Base-by-base conservation (phyloP, 2,113 vertebrate species). In the Oostethus manadensis region DNA sequence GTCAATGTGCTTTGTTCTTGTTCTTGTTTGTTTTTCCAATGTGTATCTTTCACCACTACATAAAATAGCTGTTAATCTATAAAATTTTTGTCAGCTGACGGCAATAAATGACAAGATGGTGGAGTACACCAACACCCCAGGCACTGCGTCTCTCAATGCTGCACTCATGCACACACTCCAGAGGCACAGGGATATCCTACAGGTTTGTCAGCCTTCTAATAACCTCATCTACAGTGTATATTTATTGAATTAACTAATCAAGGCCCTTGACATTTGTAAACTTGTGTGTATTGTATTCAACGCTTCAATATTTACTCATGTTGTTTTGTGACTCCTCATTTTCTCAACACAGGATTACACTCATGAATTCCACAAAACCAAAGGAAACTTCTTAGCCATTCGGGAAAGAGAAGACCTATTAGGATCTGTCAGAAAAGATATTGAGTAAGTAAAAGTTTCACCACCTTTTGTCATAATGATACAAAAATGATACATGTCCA, bases 291-390 rank as follows among this genome's bases (percentile, higher is more conserved):
- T 22, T 60, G 20, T 50, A 56, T 35, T 49, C 17, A 15, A 15
- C 51, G 5, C 10, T 3, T n/a, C 15, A 10, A 5, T 29, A 17
- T 20, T 38, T n/a, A 38, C 21, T 15, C 8, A 1, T 48, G 29
- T 43, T 42, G 22, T 8, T 4, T 3, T 40, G 56, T 10, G 16
- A 11, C 5, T 1, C 38, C 59, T 50, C 0, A 4, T 48, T 72
- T 21, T 55, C 8, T 11, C 43, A 38, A 77, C 76, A 0, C 83
- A 99, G 97, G 97, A 99, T 83, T 99, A 99, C 79, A 98, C 97
- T 2, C 95, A 97, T 0, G 97, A 97, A 83, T 99, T 95, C 77
- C 94, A 98, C 89, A 99, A 98, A 93, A 99, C 97, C 86, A 99
- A 98, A 94, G 91, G 93, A 57, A 98, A 98, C 83, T 98, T 99